Evolutionary conservation across 2,113 vertebrate species (phyloP).

Genomic region (Macquaria ambigua): DNA sequence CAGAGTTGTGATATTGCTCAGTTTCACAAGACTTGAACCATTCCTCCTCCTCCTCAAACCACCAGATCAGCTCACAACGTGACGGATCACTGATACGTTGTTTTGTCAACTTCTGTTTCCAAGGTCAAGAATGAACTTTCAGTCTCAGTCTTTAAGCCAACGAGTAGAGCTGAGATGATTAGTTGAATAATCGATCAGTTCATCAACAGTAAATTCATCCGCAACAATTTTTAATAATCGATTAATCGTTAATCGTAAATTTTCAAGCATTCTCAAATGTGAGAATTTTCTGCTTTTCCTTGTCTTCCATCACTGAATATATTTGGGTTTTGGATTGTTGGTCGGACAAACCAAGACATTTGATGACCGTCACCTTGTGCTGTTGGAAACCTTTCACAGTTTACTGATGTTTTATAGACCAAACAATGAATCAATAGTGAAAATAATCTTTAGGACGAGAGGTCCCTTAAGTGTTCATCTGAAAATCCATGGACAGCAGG

Average conservation of each 20-base stretch:
- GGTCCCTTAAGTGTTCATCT: neutral
- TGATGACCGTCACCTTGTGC: neutral
- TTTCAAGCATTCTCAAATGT: neutral
- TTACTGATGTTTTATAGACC: too few relatives aligned
- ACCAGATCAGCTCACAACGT: neutral
- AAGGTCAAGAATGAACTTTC: neutral
- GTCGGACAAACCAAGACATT: neutral
- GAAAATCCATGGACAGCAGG: neutral
- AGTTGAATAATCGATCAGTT: neutral
- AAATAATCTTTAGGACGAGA: neutral
- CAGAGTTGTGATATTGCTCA: neutral
- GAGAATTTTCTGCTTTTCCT: neutral
- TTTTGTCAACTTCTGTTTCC: neutral
- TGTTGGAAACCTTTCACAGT: neutral
- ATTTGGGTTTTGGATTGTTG: neutral
- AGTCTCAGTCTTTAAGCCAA: neutral
- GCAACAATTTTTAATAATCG: neutral
- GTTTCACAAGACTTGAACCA: neutral
- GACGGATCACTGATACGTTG: neutral
- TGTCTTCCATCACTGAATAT: neutral
- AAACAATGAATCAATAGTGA: neutral
- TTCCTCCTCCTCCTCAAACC: neutral
- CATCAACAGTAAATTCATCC: neutral
- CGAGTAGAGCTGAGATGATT: neutral
- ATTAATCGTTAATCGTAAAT: neutral